Base-by-base conservation (phyloP, 1,140 invertebrate genomes). In the Notospermus geniculatus region DNA sequence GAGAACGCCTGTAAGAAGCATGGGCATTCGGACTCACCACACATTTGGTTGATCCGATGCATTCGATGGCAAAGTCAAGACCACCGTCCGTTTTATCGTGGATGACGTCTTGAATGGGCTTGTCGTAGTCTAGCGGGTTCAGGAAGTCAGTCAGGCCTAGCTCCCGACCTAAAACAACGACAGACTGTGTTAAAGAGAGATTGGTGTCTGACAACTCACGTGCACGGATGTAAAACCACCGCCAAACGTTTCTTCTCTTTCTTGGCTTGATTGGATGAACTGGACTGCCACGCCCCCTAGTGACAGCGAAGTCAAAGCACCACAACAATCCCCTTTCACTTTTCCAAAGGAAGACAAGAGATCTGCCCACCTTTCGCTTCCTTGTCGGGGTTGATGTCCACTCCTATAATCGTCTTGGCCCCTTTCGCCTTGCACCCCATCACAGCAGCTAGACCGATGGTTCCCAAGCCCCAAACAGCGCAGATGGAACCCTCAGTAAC, bases 21-120 rank as follows among this genome's bases (percentile, higher is more conserved):
- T n/a, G n/a, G n/a, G n/a, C n/a, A n/a, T n/a, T n/a, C n/a, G 2
- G 13, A 59, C 72, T 75, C 81, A 88, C 88, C 97, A 99, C 99
- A 2, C 91, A 93, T 53, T 89, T 83, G 0, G 98, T 91, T 84
- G 97, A 99, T 60, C 97, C 97, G 76, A 98, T 91, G 80, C 97
- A 99, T 83, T 99, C 97, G 82, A 99, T 99, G 2, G 95, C 98
- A 75, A 91, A 99, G 82, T 99, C 97, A 54, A 95, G 85, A 28
- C 97, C 97, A 60, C 97, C 97, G 84, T 98, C 93, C 17, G 93
- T 98, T 72, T 93, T 81, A 70, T 96, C 93, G 27, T 96, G 84
- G 2, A 99, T 79, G 25, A 93, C 90, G 74, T 96, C 87, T 79
- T 96, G 92, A 57, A 97, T 76, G 27, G 78, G 72, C 57, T 76